Conservation (phyloP, 2,888 invertebrate species). For the Lithophane semibrunnea region DNA sequence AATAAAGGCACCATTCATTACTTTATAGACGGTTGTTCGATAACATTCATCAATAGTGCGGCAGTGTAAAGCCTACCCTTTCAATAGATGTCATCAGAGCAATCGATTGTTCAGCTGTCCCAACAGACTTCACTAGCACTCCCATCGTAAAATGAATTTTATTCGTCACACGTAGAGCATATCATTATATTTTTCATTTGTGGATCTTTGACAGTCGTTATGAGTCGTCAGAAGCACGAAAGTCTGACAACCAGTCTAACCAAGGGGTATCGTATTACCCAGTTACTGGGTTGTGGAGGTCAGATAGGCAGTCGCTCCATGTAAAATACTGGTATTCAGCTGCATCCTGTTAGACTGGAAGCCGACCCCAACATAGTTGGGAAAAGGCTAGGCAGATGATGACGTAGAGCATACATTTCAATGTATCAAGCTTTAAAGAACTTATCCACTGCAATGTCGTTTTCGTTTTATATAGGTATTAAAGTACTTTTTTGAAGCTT, state of each 20-base stretch:
- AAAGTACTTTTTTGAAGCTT: not conserved
- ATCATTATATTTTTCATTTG: too few relatives aligned
- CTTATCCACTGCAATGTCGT: constrained; percentile 11
- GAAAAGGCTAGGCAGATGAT: too few relatives aligned
- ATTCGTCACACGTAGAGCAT: not conserved
- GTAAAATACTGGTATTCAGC: too few relatives aligned
- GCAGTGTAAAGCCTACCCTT: not conserved
- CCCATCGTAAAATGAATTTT: constrained; percentile 14
- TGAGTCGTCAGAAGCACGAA: too few relatives aligned
- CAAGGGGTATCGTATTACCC: too few relatives aligned
- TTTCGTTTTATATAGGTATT: not conserved
- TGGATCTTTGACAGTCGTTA: too few relatives aligned
- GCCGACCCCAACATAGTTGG: too few relatives aligned
- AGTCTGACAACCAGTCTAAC: too few relatives aligned
- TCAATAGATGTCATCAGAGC: constrained; percentile 3
- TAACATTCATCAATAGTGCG: not conserved
- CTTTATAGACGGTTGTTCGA: not conserved
- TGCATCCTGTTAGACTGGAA: too few relatives aligned
- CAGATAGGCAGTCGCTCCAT: too few relatives aligned
- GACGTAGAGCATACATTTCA: not conserved
- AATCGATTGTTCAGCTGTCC: not conserved
- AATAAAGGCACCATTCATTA: not conserved
- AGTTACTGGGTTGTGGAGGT: too few relatives aligned
- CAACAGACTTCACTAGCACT: too few relatives aligned
- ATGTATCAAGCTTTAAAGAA: not conserved